phyloP scores from a whole-genome alignment of 1,140 invertebrate genomes.

The Drosophila watanabei region DNA sequence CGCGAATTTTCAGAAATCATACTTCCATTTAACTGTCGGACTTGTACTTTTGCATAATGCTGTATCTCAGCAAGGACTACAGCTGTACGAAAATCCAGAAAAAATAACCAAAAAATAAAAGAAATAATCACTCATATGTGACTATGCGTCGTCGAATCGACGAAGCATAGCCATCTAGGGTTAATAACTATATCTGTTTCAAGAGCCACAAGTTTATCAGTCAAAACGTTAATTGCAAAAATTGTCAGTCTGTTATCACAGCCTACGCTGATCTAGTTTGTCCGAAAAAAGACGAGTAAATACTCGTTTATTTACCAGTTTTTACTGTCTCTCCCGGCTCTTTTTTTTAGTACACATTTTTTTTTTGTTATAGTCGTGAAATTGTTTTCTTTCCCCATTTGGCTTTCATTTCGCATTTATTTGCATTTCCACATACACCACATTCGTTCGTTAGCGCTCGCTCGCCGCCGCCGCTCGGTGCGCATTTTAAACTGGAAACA shows the following conservation, averaged over 20 bases:
- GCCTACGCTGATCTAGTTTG: not conserved
- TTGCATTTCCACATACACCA: constrained; percentile 37
- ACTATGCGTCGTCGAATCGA: no score
- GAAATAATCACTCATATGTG: no score
- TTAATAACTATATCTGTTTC: not conserved
- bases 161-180: no score
- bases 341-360: not conserved
- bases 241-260: not conserved
- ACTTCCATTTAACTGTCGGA: no score
- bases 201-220: not conserved
- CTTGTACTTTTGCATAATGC: no score
- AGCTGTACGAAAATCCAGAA: no score
- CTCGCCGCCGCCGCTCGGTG: constrained; percentile 10
- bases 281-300: not conserved
- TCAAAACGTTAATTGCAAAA: not conserved
- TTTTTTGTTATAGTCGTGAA: constrained; percentile 17
- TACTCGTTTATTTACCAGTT: constrained; percentile 23
- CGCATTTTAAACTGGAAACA: constrained; percentile 44
- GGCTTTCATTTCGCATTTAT: constrained; percentile 41
- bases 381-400: constrained; percentile 38
- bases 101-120: no score
- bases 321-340: not conserved
- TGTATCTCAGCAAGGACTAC: no score
- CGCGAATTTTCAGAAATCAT: no score
- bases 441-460: constrained; percentile 8